Evolutionary conservation across 2,888 invertebrate genomes (phyloP).

Genomic region (Arctia plantaginis): DNA sequence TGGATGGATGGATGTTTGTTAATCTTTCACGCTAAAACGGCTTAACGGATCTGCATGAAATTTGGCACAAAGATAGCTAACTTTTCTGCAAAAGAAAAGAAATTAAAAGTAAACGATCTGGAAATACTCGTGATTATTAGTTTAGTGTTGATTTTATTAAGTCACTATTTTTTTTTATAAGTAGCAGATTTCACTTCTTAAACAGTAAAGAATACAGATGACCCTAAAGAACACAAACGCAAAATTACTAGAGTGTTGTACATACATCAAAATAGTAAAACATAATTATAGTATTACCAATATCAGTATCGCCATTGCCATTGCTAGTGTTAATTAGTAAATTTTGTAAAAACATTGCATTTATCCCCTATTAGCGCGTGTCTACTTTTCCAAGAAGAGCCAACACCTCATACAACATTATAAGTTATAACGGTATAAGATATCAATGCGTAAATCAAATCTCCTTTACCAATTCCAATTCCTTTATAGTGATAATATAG

Average conservation of each 20-base stretch:
- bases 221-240: no score
- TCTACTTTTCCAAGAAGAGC: neutral
- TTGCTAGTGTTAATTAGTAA: neutral
- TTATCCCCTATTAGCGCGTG: neutral
- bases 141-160: neutral
- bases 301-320: neutral
- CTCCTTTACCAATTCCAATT: constrained; percentile 51
- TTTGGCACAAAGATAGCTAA: no score
- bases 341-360: neutral
- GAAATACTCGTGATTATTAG: neutral
- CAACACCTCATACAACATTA: neutral
- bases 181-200: no score
- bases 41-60: no score
- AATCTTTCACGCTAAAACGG: no score
- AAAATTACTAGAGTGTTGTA: neutral
- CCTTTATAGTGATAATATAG: constrained; percentile 57
- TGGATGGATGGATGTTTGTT: no score
- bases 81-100: no score
- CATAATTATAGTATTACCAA: neutral
- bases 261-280: neutral
- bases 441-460: constrained; percentile 26
- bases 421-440: constrained; percentile 8
- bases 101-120: no score
- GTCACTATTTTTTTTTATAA: neutral
- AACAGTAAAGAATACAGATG: no score